Conservation (phyloP, 2,113 vertebrate species). For the pig (Sus scrofa) region DNA sequence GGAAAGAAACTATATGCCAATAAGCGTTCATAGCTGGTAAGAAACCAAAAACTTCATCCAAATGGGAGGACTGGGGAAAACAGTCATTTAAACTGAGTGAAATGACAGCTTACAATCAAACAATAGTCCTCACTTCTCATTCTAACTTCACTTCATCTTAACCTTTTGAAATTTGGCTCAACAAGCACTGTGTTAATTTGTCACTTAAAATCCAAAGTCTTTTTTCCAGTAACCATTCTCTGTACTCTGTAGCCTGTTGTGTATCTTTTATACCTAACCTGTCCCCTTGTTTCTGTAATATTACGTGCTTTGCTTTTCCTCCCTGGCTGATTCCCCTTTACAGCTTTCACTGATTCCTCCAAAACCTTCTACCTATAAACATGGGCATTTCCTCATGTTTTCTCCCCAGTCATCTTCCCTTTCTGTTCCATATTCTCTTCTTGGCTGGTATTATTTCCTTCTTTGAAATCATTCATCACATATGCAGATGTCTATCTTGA, state of each 20-base stretch:
- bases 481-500: neutral
- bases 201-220: neutral
- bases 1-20: neutral
- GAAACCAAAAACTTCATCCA: neutral
- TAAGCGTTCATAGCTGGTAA: neutral
- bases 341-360: neutral
- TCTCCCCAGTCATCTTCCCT: neutral
- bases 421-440: neutral
- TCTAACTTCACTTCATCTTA: neutral
- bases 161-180: neutral
- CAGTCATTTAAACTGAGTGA: neutral
- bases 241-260: neutral
- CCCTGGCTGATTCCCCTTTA: neutral
- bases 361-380: rapidly evolving
- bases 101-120: neutral
- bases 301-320: neutral
- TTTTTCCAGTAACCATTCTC: neutral
- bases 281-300: neutral
- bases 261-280: neutral
- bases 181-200: neutral
- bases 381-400: neutral
- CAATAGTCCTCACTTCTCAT: neutral
- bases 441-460: neutral
- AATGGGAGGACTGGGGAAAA: neutral
- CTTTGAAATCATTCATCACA: neutral